These are phyloP conservation scores for Sisyra nigra DNA, from an alignment of 2,888 invertebrate species.

Conservation along the genomic window DNA sequence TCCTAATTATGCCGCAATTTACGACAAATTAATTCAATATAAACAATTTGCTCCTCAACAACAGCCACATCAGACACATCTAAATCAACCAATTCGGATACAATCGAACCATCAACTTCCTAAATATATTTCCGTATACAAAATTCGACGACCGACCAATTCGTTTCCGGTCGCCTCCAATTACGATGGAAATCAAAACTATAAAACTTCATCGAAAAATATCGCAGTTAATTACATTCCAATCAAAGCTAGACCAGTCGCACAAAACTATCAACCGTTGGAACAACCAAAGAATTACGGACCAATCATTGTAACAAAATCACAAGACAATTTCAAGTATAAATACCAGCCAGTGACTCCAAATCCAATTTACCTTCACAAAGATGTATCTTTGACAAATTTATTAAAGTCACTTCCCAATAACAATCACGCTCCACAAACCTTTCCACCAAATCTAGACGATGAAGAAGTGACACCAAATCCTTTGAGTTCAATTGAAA, in stretches of 20 bases:
- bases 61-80: conserved; percentile 10
- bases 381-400: conserved; percentile 12
- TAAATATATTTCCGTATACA: conserved; percentile 1
- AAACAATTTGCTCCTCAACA: conserved; percentile 19
- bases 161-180: not conserved
- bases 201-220: not conserved
- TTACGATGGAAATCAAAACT: not conserved
- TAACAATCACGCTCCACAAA: conserved; percentile 10
- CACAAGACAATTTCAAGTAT: not conserved
- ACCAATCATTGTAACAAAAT: conserved; percentile 3
- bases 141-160: not conserved
- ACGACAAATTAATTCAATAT: conserved; percentile 24
- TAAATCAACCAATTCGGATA: not conserved
- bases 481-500: not conserved
- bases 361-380: conserved; percentile 5
- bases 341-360: not conserved
- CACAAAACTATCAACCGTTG: conserved; percentile 6
- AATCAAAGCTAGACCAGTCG: not conserved
- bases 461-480: not conserved
- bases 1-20: conserved; percentile 23
- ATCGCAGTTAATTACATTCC: not conserved
- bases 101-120: conserved; percentile 1
- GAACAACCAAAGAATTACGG: conserved; percentile 1
- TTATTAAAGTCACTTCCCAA: conserved; percentile 11
- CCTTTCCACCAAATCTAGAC: conserved; percentile 3